phyloP scores from a whole-genome alignment of 2,113 vertebrate genomes.

The Isurus oxyrinchus region DNA sequence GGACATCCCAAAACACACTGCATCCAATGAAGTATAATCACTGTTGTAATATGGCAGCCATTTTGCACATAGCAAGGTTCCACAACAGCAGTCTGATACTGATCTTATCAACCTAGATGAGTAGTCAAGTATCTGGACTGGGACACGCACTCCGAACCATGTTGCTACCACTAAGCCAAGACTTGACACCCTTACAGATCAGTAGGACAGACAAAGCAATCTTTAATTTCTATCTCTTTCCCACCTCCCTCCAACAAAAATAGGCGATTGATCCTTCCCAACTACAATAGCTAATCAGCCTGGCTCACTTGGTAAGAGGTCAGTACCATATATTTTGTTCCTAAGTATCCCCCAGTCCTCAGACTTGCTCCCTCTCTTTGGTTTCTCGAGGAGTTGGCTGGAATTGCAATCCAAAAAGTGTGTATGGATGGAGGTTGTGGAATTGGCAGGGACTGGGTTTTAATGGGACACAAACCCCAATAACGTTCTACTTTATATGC shows the following conservation, averaged over 20 bases:
- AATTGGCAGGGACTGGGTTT: background rate
- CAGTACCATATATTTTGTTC: background rate
- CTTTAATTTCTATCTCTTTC: background rate
- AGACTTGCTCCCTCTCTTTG: background rate
- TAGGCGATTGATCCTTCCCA: background rate
- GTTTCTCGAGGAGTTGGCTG: background rate
- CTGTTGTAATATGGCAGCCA: background rate
- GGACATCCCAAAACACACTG: background rate
- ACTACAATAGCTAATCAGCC: background rate
- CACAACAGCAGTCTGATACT: background rate
- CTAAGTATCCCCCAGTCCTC: background rate
- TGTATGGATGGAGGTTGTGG: background rate
- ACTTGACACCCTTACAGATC: background rate
- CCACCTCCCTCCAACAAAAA: background rate
- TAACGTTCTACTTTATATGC: background rate
- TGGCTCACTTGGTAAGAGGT: background rate
- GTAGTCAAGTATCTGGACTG: background rate
- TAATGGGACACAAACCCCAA: background rate
- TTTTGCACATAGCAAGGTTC: background rate
- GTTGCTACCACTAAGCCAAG: background rate
- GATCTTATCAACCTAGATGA: background rate
- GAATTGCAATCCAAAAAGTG: background rate
- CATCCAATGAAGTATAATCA: background rate
- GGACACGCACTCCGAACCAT: background rate
- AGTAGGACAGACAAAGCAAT: background rate